Evolutionary conservation across 35 echinoderm and acorn worm species (phyloP).

Genomic region (Acanthaster planci): DNA sequence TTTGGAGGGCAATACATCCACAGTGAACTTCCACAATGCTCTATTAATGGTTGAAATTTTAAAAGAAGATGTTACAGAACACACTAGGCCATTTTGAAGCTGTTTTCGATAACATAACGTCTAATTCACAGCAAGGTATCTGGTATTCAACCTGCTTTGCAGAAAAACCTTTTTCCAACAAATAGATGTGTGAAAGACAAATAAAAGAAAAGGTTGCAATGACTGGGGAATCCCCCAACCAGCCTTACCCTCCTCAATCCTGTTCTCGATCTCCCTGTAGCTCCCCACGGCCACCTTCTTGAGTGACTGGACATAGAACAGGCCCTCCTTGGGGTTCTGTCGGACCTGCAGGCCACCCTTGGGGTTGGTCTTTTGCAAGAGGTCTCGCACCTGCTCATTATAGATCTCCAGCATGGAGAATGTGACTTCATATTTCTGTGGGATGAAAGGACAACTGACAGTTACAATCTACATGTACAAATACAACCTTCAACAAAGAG

Average conservation of each 20-base stretch:
- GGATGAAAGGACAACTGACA: background rate
- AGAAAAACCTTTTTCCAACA: background rate
- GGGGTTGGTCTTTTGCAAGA: constrained; percentile 92
- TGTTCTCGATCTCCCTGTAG: constrained; percentile 93
- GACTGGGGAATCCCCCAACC: background rate
- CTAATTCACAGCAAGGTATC: too few relatives aligned
- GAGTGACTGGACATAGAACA: constrained; percentile 88
- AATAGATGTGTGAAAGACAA: background rate
- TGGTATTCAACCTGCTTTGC: too few relatives aligned
- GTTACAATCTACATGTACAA: too few relatives aligned
- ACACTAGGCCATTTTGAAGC: too few relatives aligned
- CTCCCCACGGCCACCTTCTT: constrained; percentile 93
- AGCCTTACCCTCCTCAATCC: constrained; percentile 85
- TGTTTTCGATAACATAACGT: too few relatives aligned
- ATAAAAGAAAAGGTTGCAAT: background rate
- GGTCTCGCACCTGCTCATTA: constrained; percentile 97
- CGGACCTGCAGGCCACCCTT: constrained; percentile 85
- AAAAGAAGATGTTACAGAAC: too few relatives aligned
- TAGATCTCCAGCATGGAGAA: constrained; percentile 99
- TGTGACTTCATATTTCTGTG: constrained; percentile 95
- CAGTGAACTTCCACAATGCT: too few relatives aligned
- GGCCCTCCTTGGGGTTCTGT: constrained; percentile 96
- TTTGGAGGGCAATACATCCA: too few relatives aligned
- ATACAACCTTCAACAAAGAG: too few relatives aligned
- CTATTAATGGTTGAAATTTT: too few relatives aligned